Base-by-base conservation (phyloP, 2,888 invertebrate genomes). In the Nomada flava region DNA sequence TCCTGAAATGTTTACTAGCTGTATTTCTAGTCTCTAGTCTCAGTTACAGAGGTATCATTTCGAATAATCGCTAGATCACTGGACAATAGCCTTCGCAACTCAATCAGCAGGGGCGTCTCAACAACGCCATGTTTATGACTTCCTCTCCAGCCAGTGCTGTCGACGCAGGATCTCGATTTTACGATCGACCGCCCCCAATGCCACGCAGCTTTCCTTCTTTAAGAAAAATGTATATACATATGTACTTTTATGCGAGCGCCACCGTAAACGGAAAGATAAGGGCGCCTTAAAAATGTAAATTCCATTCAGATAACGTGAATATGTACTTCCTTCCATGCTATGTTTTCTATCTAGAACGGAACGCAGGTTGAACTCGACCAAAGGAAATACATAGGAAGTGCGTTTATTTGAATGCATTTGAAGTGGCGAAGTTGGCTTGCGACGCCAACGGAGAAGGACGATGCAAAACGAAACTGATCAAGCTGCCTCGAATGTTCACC, bases 111-210 rank as follows among this genome's bases (percentile, higher is more conserved):
- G 36, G 59, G 67, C 62, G 62, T 62, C 68, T 63, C 36, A 7
- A 36, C 36, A 36, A 36, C 36, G 7, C 36, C 36, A 7, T 36
- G 36, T 36, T 76, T 63, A 76, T 57, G 72, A 76, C 73, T 83
- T 83, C 83, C 73, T 76, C 73, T 50, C 65, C 69, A 47, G 57
- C 52, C 36, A 57, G 65, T 57, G 50, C 36, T 36, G 20, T 60
- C 63, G 60, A 55, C 69, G 68, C 53, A 36, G 60, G 50, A 64
- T 60, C 68, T 62, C 87, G 88, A 88, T 88, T 88, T 89, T 88
- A 82, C 85, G 77, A 84, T 83, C 62, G 75, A 42, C 42, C 72
- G 26, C 26, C 72, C 44, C 26, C 64, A 64, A 47, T 55, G 64
- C 47, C 55, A 20, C 62, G 55, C 53, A 55, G 64, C 53, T 73